phyloP scores from a whole-genome alignment of 2,888 invertebrate genomes.

The Drosophila hamatofila region DNA sequence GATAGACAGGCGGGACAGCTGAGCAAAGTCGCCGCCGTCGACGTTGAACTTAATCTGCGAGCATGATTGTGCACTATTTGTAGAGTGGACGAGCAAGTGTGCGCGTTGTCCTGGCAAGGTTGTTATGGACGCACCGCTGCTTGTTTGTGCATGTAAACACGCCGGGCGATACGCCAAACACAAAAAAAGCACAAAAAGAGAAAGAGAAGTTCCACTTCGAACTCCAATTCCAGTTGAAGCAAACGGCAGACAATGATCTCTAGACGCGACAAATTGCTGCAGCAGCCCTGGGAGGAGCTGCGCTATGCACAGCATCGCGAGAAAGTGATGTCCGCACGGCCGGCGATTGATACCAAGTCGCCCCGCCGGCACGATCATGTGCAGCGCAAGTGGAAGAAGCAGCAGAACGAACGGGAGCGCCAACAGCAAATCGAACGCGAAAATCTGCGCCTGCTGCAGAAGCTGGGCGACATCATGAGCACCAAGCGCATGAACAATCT shows the following conservation, averaged over 20 bases:
- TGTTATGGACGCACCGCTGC: conserved; percentile 70
- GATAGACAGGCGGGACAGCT: conserved; percentile 76
- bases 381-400: conserved; percentile 89
- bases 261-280: conserved; percentile 89
- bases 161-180: not conserved
- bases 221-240: conserved; percentile 23
- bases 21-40: conserved; percentile 72
- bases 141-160: conserved; percentile 72
- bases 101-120: conserved; percentile 76
- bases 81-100: conserved; percentile 48
- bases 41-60: conserved; percentile 72
- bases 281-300: conserved; percentile 90
- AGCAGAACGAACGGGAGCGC: conserved; percentile 89
- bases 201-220: conserved; percentile 7
- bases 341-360: conserved; percentile 89
- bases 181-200: conserved; percentile 1
- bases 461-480: conserved; percentile 89
- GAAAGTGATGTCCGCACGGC: conserved; percentile 89
- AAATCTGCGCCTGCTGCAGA: conserved; percentile 89
- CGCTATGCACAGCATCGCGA: conserved; percentile 89
- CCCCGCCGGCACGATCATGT: conserved; percentile 89
- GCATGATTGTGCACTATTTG: conserved; percentile 75
- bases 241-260: conserved; percentile 87
- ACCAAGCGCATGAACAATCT: conserved; percentile 89
- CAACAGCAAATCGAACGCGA: conserved; percentile 88